Base-by-base conservation (phyloP, 2,113 vertebrate species). In the Neolamprologus fasciatus region DNA sequence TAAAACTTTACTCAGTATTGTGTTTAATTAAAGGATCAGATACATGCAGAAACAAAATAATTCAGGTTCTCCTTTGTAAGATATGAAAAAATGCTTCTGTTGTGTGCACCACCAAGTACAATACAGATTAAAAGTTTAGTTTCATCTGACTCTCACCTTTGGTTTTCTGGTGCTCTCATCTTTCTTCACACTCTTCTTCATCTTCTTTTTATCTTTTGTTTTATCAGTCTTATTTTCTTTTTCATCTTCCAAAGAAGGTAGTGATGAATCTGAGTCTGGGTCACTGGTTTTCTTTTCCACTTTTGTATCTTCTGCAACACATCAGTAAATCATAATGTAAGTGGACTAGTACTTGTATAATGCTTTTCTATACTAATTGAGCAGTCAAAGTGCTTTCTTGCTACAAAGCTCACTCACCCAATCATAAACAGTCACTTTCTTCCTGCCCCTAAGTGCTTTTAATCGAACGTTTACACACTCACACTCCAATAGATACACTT, bases 201-300 rank as follows among this genome's bases (percentile, higher is more conserved):
- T 78, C 5, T 58, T 78, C 14, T 50, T 9, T 31, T 78, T 9
- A 73, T 45, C 9, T 68, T 35, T 73, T 81, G 14, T 5, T 53
- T 92, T 89, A 63, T 28, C 58, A 6, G 8, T 63, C 16, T 3
- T 45, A 16, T 53, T 42, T 3, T 92, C 82, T 26, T 87, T 37
- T 5, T 96, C 90, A 4, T 95, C 96, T 1, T 96, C 94, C 87
- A 96, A 23, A 76, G 96, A 96, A 4, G 88, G 82, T 13, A 95
- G 92, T 50, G 95, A 96, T 9, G 94, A 95, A 92, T 96, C 95
- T 0, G 95, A 93, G 58, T 94, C 93, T 3, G 81, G 5, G 16
- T 86, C 61, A 0, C 82, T 12, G 10, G 63, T 83, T 66, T 78
- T 87, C 58, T 89, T 88, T 47, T 86, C 58, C 8, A 5, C 53